Evolutionary conservation across 2,113 vertebrate genomes (phyloP), one percentile per base, ranked within the genome.

Genomic region (Notothenia rossii): DNA sequence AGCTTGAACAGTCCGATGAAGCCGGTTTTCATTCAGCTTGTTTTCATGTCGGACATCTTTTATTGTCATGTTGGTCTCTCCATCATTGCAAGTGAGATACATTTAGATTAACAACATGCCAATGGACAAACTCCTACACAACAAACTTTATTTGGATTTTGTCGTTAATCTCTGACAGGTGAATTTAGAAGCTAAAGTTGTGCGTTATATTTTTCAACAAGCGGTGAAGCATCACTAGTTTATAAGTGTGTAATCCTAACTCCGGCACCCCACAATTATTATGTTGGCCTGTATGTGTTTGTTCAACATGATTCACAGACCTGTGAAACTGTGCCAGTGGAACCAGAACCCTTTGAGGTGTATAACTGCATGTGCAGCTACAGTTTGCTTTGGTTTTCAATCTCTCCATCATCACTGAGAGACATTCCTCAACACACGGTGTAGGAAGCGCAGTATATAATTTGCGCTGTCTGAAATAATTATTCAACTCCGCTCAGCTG

Each of bases 391-490:
- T 85, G 84, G 78, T 92, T 91, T 89, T 79, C 85, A 85, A 79
- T 88, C 87, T 87, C 88, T 89, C 87, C 83, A 89, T 90, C 86
- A 88, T 88, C 86, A 75, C 84, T 0, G 58, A 62, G 88, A 89
- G 79, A 88, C 92, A 88, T 92, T 90, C 91, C 86, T 88, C 83
- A 75, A 81, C 75, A 61, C 86, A 55, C 72, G 3, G 81, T 79
- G 76, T 50, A 89, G 87, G 89, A 92, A 88, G 87, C 75, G n/a
- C 70, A 71, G 53, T 80, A 22, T 91, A 87, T 93, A 90, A 92
- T 90, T 91, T 93, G 81, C 53, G 63, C 88, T 78, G 90, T 90
- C 90, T 89, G 84, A 92, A 86, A 76, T 78, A 89, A 89, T 90
- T 89, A 90, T 90, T 91, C 89, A 85, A 70, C 85, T 79, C 72